phyloP scores from a whole-genome alignment of 2,888 invertebrate genomes.

The Morpho achilles region DNA sequence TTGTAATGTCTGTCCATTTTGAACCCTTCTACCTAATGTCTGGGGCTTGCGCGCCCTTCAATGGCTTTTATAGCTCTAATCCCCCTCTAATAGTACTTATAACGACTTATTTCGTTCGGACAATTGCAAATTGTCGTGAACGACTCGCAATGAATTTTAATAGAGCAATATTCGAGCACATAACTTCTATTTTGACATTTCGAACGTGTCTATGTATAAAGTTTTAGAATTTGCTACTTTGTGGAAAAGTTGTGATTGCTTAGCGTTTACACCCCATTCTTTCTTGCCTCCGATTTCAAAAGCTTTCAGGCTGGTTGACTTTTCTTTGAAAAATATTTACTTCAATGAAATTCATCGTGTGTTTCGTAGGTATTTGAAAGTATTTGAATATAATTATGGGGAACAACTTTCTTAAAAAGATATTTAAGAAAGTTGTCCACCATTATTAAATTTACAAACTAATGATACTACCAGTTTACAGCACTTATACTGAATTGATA shows the following conservation, averaged over 20 bases:
- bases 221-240: slow-evolving; percentile 11
- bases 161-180: slow-evolving; percentile 19
- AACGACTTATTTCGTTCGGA: slow-evolving; percentile 25
- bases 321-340: too few species aligned
- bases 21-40: slow-evolving; percentile 22
- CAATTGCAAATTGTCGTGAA: slow-evolving; percentile 25
- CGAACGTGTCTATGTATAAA: slow-evolving; percentile 17
- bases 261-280: too few species aligned
- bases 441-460: too few species aligned
- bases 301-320: too few species aligned
- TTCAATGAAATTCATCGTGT: too few species aligned
- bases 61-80: slow-evolving; percentile 24
- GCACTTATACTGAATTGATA: too few species aligned
- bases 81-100: slow-evolving; percentile 27
- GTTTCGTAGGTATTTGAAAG: too few species aligned
- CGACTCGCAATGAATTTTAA: slow-evolving; percentile 27
- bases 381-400: too few species aligned
- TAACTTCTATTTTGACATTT: slow-evolving; percentile 24
- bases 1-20: slow-evolving; percentile 20
- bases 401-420: too few species aligned
- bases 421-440: too few species aligned
- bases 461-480: too few species aligned
- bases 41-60: slow-evolving; percentile 14
- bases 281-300: too few species aligned
- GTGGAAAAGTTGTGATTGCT: neutral